Conservation (phyloP, 2,797 vertebrate genomes). For the Sebastes dallii region DNA sequence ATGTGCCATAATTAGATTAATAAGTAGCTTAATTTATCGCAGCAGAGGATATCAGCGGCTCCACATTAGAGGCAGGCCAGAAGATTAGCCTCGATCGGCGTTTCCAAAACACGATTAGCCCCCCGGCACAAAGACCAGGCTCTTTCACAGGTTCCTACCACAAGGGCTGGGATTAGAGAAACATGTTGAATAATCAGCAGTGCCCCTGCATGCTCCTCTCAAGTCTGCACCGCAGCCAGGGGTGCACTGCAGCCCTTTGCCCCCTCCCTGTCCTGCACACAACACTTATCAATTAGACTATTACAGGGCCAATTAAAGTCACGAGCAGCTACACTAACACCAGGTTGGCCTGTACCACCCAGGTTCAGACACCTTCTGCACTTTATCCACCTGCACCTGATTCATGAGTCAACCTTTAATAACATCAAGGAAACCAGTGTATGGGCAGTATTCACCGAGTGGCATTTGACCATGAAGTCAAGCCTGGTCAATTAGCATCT, state of each 20-base stretch:
- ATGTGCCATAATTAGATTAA: slow-evolving; percentile 99
- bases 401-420: not conserved
- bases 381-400: slow-evolving; percentile 15
- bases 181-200: slow-evolving; percentile 83
- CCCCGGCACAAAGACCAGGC: slow-evolving; percentile 88
- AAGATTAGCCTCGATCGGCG: slow-evolving; percentile 94
- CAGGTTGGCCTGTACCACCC: slow-evolving; percentile 39
- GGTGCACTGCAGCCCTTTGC: slow-evolving; percentile 57
- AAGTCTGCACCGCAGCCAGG: slow-evolving; percentile 68
- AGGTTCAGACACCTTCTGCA: slow-evolving; percentile 23
- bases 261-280: slow-evolving; percentile 55
- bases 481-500: slow-evolving; percentile 47
- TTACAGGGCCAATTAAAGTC: slow-evolving; percentile 66
- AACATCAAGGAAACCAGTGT: not conserved
- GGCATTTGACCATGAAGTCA: slow-evolving; percentile 38
- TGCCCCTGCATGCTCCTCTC: slow-evolving; percentile 74
- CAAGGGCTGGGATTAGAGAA: slow-evolving; percentile 85
- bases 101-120: slow-evolving; percentile 97
- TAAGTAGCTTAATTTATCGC: slow-evolving; percentile 99
- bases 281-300: slow-evolving; percentile 73
- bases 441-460: not conserved
- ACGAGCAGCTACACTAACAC: slow-evolving; percentile 51
- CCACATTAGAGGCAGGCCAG: slow-evolving; percentile 94
- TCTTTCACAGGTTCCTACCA: slow-evolving; percentile 87
- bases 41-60: slow-evolving; percentile 98